Evolutionary conservation across 2,797 vertebrate species (phyloP), one percentile per base, ranked within the genome.

Genomic region (Neostethus bicornis): DNA sequence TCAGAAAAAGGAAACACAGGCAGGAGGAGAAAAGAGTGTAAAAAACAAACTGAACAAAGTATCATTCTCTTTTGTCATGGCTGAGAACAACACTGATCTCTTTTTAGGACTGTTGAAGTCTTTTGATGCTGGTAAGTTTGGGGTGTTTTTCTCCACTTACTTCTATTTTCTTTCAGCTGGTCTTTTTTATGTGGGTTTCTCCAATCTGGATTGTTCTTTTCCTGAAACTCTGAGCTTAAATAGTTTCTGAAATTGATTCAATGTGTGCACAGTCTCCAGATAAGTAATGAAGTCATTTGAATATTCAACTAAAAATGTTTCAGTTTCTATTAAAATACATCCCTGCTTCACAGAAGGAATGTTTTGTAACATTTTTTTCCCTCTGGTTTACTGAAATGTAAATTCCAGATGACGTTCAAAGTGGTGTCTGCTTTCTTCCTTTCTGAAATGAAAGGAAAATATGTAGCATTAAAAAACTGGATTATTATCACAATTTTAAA

Each of bases 51-150:
- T 66, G 56, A 52, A 47, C 2, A 19, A 23, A 58, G 63, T 35
- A 35, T 65, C 52, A 61, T 62, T 75, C 66, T 29, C 73, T 87
- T 54, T 78, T 68, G 89, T 80, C 85, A 99, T 99, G 97, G 94
- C 94, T 38, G 91, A 87, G 47, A 93, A 93, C 85, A 81, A 80
- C 87, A 93, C 92, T 43, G 88, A 89, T 83, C 51, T 83, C 74
- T 85, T 92, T 73, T 79, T 90, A 89, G 84, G 90, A 79, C 93
- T 94, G 89, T 90, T 95, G 83, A 88, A 93, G 59, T 88, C 92
- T 87, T 87, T 95, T 90, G 89, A 90, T 89, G 92, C 92, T 81
- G 95, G 96, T 98, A 92, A 97, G 96, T 87, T 80, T 34, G n/a
- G 7, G 6, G n/a, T n/a, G 34, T 32, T 13, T 13, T 5, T 1